These are phyloP conservation scores for Drosophila quinaria DNA, from an alignment of 2,888 invertebrate genomes.

Conservation along the genomic window DNA sequence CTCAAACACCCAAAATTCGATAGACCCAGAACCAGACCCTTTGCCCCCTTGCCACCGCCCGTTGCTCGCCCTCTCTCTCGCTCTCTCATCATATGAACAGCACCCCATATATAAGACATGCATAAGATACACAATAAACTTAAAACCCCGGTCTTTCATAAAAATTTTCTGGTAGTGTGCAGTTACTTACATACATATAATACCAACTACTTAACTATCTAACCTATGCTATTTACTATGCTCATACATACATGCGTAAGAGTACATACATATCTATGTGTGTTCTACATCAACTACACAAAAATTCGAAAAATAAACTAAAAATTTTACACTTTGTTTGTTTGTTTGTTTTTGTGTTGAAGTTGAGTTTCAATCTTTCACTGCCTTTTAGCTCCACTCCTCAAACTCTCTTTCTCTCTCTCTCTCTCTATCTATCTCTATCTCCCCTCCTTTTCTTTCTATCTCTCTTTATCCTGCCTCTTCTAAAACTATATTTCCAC, in stretches of 20 bases:
- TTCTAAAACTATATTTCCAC: constrained; percentile 24
- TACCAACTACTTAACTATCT: constrained; percentile 43
- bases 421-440: not conserved
- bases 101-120: constrained; percentile 46
- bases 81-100: constrained; percentile 25
- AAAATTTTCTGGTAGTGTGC: constrained; percentile 44
- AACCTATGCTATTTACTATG: constrained; percentile 45
- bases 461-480: not conserved
- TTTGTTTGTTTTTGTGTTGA: constrained; percentile 45
- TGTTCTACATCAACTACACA: constrained; percentile 27
- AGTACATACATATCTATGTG: constrained; percentile 8
- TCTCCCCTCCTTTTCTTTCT: not conserved
- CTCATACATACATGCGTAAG: constrained; percentile 37
- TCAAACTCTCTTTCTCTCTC: not conserved
- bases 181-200: constrained; percentile 32
- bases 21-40: constrained; percentile 12
- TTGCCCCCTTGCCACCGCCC: constrained; percentile 5
- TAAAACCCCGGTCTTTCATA: constrained; percentile 21
- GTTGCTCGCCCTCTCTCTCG: constrained; percentile 12
- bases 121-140: constrained; percentile 41
- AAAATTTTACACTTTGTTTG: constrained; percentile 49
- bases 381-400: constrained; percentile 22
- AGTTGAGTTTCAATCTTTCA: constrained; percentile 41
- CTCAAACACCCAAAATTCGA: constrained; percentile 17
- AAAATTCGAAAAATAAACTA: constrained; percentile 25